Evolutionary conservation across 2,113 vertebrate species (phyloP).

Genomic region (Dryoscopus gambensis): DNA sequence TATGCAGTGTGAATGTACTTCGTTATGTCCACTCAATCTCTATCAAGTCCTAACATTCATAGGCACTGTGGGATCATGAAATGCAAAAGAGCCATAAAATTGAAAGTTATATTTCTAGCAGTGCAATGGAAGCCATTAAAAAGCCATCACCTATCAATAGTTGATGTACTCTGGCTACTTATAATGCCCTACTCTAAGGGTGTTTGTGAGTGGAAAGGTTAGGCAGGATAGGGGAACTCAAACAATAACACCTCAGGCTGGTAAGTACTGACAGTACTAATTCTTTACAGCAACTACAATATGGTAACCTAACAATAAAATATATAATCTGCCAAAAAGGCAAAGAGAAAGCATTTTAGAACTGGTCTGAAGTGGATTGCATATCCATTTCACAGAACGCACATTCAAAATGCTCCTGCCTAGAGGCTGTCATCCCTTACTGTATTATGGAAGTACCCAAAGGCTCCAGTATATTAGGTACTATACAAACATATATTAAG

Average conservation of each 20-base stretch:
- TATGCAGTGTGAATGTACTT: neutral
- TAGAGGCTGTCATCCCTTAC: neutral
- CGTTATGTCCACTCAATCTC: neutral
- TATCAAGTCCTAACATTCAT: neutral
- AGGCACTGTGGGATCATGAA: neutral
- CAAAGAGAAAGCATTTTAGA: neutral
- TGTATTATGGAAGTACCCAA: neutral
- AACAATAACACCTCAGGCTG: neutral
- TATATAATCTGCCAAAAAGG: neutral
- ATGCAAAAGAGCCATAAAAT: conserved; percentile 3
- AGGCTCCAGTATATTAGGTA: neutral
- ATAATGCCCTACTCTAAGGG: neutral
- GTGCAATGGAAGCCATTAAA: conserved; percentile 19
- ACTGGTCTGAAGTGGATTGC: neutral
- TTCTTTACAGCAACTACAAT: neutral
- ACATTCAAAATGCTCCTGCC: neutral
- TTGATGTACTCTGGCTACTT: neutral
- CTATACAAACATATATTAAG: neutral
- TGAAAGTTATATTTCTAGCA: neutral
- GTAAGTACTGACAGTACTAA: neutral
- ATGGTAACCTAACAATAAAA: neutral
- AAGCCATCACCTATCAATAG: neutral
- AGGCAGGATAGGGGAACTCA: neutral
- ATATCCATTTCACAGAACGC: neutral
- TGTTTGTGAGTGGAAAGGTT: neutral